Evolutionary conservation across 2,113 vertebrate genomes (phyloP), one percentile per base, ranked within the genome.

Genomic region (Phaethon lepturus): DNA sequence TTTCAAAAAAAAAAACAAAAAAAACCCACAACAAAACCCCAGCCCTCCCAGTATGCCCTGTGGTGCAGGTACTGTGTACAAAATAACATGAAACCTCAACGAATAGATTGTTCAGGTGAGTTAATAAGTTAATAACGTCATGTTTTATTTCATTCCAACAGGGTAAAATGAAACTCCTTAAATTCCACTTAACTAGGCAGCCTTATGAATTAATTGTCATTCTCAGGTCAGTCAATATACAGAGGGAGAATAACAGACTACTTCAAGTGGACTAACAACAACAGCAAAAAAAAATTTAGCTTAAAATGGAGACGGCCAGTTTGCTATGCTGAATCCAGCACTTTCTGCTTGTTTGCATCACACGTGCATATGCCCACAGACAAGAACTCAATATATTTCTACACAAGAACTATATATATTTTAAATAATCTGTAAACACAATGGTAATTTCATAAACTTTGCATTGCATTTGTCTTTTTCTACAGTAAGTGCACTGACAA

Each of bases 161-260:
- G 35, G 44, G 92, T 94, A 90, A 97, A 97, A 90, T 53, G 63
- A 96, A 96, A 95, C 95, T 95, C 89, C 77, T 95, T 95, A 96
- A 95, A 97, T 96, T 96, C 95, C 90, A 93, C 91, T 96, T 95
- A 94, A 95, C 82, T 95, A 89, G 88, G 91, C 94, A 96, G 93
- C 52, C 87, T 84, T 96, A 94, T 55, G 94, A 93, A 96, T 94
- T 95, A 81, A 95, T 85, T 94, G 90, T 90, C 31, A 68, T 95
- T 95, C 80, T 95, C 79, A 62, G 86, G 86, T 88, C 90, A 92
- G 94, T 91, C 88, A 86, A 60, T 87, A 94, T 72, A 64, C 72
- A 52, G 7, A 84, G 52, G 20, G 75, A 94, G 82, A 95, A 68
- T 78, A 93, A 95, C 68, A 96, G 68, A 78, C 68, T 80, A 95